Evolutionary conservation across 2,888 invertebrate genomes (phyloP), one percentile per base, ranked within the genome.

Genomic region (Dione juno): DNA sequence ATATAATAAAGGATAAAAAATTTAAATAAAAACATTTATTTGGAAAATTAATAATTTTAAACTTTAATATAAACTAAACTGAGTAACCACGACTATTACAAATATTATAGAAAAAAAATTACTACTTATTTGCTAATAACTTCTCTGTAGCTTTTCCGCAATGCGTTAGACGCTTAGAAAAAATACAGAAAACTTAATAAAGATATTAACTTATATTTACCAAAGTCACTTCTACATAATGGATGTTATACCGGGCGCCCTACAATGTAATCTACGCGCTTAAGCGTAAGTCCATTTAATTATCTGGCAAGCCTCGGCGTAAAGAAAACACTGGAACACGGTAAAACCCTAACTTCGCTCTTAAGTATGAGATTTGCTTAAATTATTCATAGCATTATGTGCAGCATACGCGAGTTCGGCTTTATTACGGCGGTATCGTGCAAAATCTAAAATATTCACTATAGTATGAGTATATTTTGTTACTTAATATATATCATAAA

Each of bases 281-380:
- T 78, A 80, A 83, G 82, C 82, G 83, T 87, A 88, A 88, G 86
- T 82, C 84, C 80, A 83, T 84, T 88, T 88, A 87, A 88, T 88
- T 88, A 87, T 84, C 85, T 85, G 77, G 77, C 77, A 82, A 81
- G 81, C 78, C 74, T 76, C 78, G 75, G 70, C 77, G 67, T 77
- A 88, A 89, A 87, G 88, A 89, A 88, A 86, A 87, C 83, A 87
- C 78, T 77, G 77, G 72, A 76, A 70, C 67, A 68, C 69, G 52
- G 50, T 70, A 63, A 70, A 75, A 78, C 79, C 73, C 77, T 77
- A 74, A 78, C 80, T 78, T 71, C 78, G 78, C 74, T 75, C 74
- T 70, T 77, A 82, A 84, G 82, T 82, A 81, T 76, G 74, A 80
- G 84, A 77, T 77, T 76, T 73, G 53, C 73, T 81, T 86, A 81